Evolutionary conservation across 2,113 vertebrate genomes (phyloP).

Genomic region (Sorex araneus): DNA sequence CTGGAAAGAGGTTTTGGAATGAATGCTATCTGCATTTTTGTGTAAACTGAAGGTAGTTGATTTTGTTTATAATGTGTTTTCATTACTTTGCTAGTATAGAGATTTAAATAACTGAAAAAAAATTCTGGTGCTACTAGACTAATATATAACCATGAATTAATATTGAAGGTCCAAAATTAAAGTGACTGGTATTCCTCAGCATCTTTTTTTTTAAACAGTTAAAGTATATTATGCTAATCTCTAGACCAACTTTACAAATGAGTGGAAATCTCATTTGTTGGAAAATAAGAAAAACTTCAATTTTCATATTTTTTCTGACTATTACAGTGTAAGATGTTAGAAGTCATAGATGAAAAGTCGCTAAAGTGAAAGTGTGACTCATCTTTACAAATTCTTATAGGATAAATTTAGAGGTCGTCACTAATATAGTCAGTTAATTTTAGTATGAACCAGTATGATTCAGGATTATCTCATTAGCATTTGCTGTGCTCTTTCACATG

Average conservation of each 20-base stretch:
- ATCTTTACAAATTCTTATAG: conserved; percentile 25
- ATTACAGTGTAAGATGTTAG: not conserved
- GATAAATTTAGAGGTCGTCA: not conserved
- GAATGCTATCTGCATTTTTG: conserved; percentile 6
- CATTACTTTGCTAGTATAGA: not conserved
- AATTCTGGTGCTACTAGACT: not conserved
- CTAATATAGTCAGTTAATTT: not conserved
- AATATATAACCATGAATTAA: not conserved
- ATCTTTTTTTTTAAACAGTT: conserved; percentile 17
- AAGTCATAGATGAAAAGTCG: not conserved
- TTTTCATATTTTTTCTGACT: conserved; percentile 7
- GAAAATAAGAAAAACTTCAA: not conserved
- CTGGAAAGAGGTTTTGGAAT: conserved; percentile 37
- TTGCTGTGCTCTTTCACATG: not conserved
- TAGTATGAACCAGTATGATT: not conserved
- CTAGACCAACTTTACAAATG: not conserved
- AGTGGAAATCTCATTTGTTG: not conserved
- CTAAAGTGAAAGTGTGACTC: not conserved
- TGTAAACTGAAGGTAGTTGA: conserved; percentile 24
- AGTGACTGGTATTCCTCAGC: not conserved
- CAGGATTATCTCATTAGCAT: not conserved
- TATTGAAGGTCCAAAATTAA: not conserved
- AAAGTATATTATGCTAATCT: not conserved
- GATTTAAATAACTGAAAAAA: conserved; percentile 20
- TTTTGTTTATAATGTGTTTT: not conserved